Base-by-base conservation (phyloP, 2,888 invertebrate species). In the Osmoderma eremita region DNA sequence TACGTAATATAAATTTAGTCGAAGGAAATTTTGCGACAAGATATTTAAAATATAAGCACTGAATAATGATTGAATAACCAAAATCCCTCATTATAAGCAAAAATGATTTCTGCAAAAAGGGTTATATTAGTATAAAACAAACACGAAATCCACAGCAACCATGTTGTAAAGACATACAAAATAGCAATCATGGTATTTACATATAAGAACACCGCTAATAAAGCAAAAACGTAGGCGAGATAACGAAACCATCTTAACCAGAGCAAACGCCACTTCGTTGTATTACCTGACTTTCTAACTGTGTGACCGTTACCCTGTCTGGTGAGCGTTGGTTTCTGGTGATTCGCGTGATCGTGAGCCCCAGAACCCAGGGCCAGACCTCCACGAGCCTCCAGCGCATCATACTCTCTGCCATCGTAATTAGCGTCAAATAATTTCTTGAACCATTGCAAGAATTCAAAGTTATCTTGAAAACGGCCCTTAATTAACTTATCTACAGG, bases 391-490 rank as follows among this genome's bases (percentile, higher is more conserved):
- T 93, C 93, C 73, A 92, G 85, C 63, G 97, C 94, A 82, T 98
- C 95, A 84, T 99, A 99, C 76, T 96, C 96, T 78, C 93, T 91
- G 74, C 97, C 98, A 83, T 97, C 97, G 85, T 98, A 99, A 87
- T 99, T 99, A 75, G 98, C 98, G 86, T 99, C 99, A 85, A 98
- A 99, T 87, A 99, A 98, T 84, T 98, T 98, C 90, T 99, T 99
- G 88, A 99, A 99, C 99, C 99, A 99, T 88, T 99, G 99, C 78
- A 99, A 92, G 87, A 99, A 99, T 87, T 99, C 99, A 89, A 99
- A 99, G 88, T 99, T 99, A 87, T 99, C 99, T 90, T 99, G 99
- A 86, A 99, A 99, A 81, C 97, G 91, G 80, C 97, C 98, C 86
- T 98, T 98, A 83, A 98, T 96, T 86, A 99, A 90, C 86, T 93